Percentiles rank a stretch among this genome's conserved stretches.
phyloP scores from a whole-genome alignment of 2,113 vertebrate genomes.

The Phrynosoma platyrhinos region DNA sequence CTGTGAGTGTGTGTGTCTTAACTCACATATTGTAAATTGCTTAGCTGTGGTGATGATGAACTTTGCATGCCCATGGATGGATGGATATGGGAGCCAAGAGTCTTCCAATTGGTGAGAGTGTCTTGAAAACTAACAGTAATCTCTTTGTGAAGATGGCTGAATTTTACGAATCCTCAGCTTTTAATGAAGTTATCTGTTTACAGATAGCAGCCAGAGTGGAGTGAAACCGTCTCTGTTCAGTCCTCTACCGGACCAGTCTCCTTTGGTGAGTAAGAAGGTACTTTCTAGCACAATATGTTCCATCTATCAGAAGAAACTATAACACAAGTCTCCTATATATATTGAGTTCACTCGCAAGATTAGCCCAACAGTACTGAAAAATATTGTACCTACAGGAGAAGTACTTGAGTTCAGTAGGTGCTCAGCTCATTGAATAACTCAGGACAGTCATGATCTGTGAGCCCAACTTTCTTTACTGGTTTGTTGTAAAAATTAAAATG shows the following conservation, averaged over 20 bases:
- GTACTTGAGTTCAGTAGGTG: background rate
- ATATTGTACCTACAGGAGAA: background rate
- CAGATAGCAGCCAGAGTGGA: constrained; percentile 13
- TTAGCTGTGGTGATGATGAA: background rate
- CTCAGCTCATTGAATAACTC: background rate
- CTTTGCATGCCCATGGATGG: no score
- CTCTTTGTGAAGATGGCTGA: background rate
- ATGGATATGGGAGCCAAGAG: constrained; percentile 34
- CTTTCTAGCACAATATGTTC: background rate
- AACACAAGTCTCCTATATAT: background rate
- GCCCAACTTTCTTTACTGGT: background rate
- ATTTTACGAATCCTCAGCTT: background rate
- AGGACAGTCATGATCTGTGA: background rate
- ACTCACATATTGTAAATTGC: background rate
- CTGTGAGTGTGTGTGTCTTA: background rate
- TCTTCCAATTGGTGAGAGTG: background rate
- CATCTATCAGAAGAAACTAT: background rate
- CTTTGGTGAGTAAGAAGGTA: constrained; percentile 15
- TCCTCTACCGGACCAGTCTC: background rate
- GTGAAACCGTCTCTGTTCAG: background rate
- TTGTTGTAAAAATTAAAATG: background rate
- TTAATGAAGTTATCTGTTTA: background rate
- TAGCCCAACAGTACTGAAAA: background rate
- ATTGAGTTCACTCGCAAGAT: background rate
- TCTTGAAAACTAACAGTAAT: background rate